Evolutionary conservation across 2,797 vertebrate species (phyloP).

Genomic region (Sus cebifrons): DNA sequence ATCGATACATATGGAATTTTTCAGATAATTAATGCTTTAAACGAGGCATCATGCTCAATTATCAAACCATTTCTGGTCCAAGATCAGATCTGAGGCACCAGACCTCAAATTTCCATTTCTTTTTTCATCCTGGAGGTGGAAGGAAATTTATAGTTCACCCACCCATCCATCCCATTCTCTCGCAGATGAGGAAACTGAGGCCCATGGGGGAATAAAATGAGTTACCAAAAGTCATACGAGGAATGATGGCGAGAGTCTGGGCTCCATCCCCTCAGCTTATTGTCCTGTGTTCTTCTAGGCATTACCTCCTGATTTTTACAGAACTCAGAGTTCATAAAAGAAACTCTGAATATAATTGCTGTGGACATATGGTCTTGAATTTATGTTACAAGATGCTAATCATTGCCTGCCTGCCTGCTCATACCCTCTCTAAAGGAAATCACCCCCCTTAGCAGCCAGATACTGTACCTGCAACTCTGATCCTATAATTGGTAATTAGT

Average conservation of each 20-base stretch:
- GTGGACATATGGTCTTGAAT: conserved; percentile 3
- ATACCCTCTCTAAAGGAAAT: conserved; percentile 15
- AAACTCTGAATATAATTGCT: conserved; percentile 56
- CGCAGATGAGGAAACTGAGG: background rate
- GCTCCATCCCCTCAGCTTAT: background rate
- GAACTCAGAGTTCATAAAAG: conserved; percentile 52
- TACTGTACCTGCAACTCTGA: background rate
- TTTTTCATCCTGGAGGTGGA: conserved; percentile 21
- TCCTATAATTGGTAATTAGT: background rate
- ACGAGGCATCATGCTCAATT: conserved; percentile 59
- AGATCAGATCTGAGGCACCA: background rate
- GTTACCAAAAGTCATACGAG: background rate
- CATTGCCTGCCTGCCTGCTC: conserved; percentile 20
- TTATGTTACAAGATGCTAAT: conserved; percentile 9
- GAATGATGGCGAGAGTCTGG: background rate
- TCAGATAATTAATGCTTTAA: conserved; percentile 74
- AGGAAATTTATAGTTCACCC: background rate
- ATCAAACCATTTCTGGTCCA: conserved; percentile 55
- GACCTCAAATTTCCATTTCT: background rate
- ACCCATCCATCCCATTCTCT: background rate
- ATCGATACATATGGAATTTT: conserved; percentile 73
- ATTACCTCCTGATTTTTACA: background rate
- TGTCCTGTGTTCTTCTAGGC: background rate
- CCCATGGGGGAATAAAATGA: background rate
- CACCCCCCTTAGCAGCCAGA: background rate